A percentile compares a stretch with the other conserved stretches of the same genome.
These are phyloP conservation scores for Atherix ibis DNA, from an alignment of 2,888 invertebrate species.

Conservation along the genomic window DNA sequence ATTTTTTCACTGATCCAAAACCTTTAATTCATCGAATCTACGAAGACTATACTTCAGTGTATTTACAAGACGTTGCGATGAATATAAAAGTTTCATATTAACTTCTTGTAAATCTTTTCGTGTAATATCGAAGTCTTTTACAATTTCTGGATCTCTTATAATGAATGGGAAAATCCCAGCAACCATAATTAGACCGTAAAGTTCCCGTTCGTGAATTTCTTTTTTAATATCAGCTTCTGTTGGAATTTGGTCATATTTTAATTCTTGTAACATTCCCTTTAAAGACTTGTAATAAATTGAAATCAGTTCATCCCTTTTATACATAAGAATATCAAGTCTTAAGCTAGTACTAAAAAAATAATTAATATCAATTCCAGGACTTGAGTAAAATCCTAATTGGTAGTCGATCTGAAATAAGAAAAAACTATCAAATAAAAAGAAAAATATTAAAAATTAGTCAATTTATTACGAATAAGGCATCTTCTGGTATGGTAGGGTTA, in stretches of 20 bases:
- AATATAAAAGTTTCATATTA: slow-evolving; percentile 16
- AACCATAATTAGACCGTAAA: slow-evolving; percentile 1
- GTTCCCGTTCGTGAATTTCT: slow-evolving; percentile 1
- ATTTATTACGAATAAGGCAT: too few relatives aligned
- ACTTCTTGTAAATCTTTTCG: slow-evolving; percentile 7
- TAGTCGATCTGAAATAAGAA: slow-evolving; percentile 3
- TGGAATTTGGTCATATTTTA: background rate
- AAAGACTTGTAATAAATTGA: slow-evolving; percentile 3
- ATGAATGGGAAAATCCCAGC: slow-evolving; percentile 4
- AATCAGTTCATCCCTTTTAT: slow-evolving; percentile 3
- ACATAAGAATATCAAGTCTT: background rate
- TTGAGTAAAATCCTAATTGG: slow-evolving; percentile 2
- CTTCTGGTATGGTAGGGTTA: too few relatives aligned
- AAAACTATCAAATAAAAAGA: too few relatives aligned
- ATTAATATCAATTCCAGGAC: slow-evolving; percentile 7
- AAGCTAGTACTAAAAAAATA: slow-evolving; percentile 5
- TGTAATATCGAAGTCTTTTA: too few relatives aligned
- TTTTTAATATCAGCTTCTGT: background rate
- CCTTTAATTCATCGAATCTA: slow-evolving; percentile 22
- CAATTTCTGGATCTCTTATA: slow-evolving; percentile 6
- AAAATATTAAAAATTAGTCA: too few relatives aligned
- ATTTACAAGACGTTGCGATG: slow-evolving; percentile 18
- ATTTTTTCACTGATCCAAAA: slow-evolving; percentile 15
- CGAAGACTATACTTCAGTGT: slow-evolving; percentile 20
- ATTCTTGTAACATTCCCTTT: background rate